Conservation (phyloP, 2,888 invertebrate genomes). For the Elegia similella region DNA sequence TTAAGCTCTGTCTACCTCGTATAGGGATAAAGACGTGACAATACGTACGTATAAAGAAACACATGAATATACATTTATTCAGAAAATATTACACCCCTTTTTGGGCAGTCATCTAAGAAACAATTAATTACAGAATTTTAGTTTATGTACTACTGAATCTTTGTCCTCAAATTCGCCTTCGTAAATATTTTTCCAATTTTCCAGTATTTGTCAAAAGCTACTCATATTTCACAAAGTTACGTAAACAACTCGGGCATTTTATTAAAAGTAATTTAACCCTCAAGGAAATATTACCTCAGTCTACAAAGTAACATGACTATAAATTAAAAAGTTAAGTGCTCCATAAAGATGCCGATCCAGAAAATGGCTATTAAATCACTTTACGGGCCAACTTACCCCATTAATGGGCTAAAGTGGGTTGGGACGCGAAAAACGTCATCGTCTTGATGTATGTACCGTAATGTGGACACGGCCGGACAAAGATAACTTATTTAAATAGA, state of each 20-base stretch:
- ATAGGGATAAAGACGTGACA: no score
- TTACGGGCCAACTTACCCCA: slow-evolving; percentile 52
- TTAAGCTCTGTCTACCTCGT: no score
- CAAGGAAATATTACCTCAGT: slow-evolving; percentile 22
- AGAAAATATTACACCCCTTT: no score
- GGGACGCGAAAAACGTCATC: slow-evolving; percentile 28
- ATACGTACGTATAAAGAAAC: no score
- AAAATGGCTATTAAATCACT: slow-evolving; percentile 55
- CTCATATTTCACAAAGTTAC: slow-evolving; percentile 1
- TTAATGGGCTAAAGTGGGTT: slow-evolving; percentile 41
- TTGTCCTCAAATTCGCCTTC: neutral
- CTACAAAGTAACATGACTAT: slow-evolving; percentile 36
- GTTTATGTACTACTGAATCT: no score
- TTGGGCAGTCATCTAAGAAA: no score
- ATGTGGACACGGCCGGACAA: slow-evolving; percentile 6
- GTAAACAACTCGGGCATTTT: slow-evolving; percentile 12
- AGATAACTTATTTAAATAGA: slow-evolving; percentile 9
- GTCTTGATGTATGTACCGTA: slow-evolving; percentile 13
- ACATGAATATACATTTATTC: no score
- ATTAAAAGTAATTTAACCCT: slow-evolving; percentile 21
- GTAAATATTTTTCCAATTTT: neutral
- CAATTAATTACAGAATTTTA: no score
- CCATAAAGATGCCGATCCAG: slow-evolving; percentile 46
- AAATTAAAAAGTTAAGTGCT: slow-evolving; percentile 61
- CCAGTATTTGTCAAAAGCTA: no score